These are phyloP conservation scores for Arothron firmamentum DNA, from an alignment of 2,113 vertebrate species.

Conservation along the genomic window DNA sequence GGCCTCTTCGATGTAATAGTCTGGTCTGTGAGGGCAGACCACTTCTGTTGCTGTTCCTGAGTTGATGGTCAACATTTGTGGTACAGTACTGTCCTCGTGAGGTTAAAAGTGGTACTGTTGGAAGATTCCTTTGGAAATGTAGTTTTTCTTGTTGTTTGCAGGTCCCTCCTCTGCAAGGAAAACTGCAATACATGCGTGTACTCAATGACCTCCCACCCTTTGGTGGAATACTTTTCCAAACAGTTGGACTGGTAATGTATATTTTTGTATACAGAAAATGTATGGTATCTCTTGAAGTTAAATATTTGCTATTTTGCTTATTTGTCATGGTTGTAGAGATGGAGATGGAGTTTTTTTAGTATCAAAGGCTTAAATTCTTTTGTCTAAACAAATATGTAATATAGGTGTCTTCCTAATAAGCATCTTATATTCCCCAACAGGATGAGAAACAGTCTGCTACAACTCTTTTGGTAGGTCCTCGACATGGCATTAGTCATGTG, in stretches of 20 bases:
- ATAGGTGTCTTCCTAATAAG: not conserved
- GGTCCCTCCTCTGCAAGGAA: conserved; percentile 92
- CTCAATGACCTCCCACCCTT: conserved; percentile 97
- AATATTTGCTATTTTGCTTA: not conserved
- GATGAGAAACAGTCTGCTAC: conserved; percentile 94
- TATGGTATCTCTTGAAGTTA: no score
- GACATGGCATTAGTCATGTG: conserved; percentile 96
- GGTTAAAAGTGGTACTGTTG: conserved; percentile 17
- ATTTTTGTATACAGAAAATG: not conserved
- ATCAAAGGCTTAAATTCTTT: not conserved
- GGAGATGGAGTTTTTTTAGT: not conserved
- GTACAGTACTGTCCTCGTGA: conserved; percentile 62
- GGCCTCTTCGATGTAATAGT: not conserved
- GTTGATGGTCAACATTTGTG: conserved; percentile 18
- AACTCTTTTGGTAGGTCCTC: conserved; percentile 91
- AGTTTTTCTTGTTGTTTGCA: conserved; percentile 53
- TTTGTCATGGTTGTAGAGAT: not conserved
- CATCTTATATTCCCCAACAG: conserved; percentile 59
- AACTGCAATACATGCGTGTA: conserved; percentile 95
- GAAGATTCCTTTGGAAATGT: not conserved
- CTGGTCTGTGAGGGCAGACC: not conserved
- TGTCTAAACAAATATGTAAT: not conserved
- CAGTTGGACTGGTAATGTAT: conserved; percentile 88
- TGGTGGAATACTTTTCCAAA: conserved; percentile 93
- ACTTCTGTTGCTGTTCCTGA: conserved; percentile 32